Evolutionary conservation across 2,113 vertebrate species (phyloP).

Genomic region (Capreolus pygargus): DNA sequence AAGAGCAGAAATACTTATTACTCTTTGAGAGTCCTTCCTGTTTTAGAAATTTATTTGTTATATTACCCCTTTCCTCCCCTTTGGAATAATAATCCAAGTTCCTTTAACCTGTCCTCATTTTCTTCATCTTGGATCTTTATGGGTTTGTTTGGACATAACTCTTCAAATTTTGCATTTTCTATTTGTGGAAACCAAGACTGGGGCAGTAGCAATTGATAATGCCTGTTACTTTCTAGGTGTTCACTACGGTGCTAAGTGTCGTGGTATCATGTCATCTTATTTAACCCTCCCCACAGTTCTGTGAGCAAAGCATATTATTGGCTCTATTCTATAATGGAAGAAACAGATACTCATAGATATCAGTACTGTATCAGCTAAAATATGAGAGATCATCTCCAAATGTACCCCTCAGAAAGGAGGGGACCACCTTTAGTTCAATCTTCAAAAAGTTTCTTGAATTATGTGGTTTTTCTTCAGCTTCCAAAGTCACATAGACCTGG

Average conservation of each 20-base stretch:
- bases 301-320: neutral
- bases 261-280: neutral
- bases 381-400: conserved; percentile 9
- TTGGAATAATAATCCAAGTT: neutral
- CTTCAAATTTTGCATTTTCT: neutral
- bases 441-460: neutral
- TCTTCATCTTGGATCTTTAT: neutral
- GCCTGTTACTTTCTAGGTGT: neutral
- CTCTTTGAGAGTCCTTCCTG: neutral
- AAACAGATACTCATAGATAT: neutral
- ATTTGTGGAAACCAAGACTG: neutral
- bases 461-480: neutral
- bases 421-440: neutral
- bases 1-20: neutral
- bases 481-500: neutral
- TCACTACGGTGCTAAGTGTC: neutral
- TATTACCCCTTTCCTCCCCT: neutral
- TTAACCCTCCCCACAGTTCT: neutral
- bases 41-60: neutral
- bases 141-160: neutral
- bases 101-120: neutral
- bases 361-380: neutral
- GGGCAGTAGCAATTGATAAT: neutral
- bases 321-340: neutral
- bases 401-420: neutral